A percentile compares a stretch with the other conserved stretches of the same genome.
phyloP scores from a whole-genome alignment of 2,888 invertebrate species.

The Trachelus stipa region DNA sequence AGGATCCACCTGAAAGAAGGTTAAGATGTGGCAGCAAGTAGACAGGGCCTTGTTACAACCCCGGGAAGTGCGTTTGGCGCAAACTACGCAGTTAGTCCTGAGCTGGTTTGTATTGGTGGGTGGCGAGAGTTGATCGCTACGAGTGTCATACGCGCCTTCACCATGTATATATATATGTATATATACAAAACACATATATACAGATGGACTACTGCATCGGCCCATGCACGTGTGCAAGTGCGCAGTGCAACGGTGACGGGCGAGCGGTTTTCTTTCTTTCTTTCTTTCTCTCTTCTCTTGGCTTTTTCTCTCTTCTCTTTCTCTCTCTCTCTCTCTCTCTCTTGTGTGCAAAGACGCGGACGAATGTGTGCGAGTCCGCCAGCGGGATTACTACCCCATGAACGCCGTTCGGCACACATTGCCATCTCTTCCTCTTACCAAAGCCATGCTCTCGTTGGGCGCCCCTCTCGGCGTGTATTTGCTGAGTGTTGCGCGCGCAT shows the following conservation, averaged over 20 bases:
- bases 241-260: conserved; percentile 1
- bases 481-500: conserved; percentile 11
- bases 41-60: conserved; percentile 24
- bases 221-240: conserved; percentile 11
- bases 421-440: background rate
- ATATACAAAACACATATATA: conserved; percentile 16
- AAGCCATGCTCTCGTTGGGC: background rate
- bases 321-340: conserved; percentile 29
- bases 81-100: conserved; percentile 62
- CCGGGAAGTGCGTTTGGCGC: conserved; percentile 36
- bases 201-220: conserved; percentile 25
- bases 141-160: conserved; percentile 42
- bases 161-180: conserved; percentile 2
- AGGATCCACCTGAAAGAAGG: background rate
- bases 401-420: conserved; percentile 7
- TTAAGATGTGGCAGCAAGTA: background rate
- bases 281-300: conserved; percentile 16
- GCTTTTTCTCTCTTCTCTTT: conserved; percentile 8
- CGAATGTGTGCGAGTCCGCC: background rate
- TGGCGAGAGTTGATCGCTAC: conserved; percentile 27
- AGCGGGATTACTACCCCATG: conserved; percentile 8
- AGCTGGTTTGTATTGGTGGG: conserved; percentile 22
- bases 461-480: conserved; percentile 1
- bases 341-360: conserved; percentile 1
- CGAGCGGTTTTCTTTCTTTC: background rate